These are phyloP conservation scores for Drosophila obscura DNA, from an alignment of 1,140 invertebrate genomes.

Conservation along the genomic window DNA sequence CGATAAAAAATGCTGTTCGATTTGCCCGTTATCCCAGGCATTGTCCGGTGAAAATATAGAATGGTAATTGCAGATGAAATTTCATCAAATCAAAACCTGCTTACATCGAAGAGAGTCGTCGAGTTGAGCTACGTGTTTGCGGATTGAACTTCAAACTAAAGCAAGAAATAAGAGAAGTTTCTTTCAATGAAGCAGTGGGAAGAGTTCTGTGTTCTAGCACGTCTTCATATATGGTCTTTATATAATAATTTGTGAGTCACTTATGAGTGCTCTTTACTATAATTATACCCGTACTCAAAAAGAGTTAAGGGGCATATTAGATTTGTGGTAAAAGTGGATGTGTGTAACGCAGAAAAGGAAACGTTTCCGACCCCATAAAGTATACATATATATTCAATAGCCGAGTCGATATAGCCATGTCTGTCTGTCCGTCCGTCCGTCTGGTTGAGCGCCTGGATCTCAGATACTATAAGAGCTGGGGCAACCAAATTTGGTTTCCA, in stretches of 20 bases:
- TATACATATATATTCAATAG: too few relatives aligned
- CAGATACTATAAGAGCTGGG: too few relatives aligned
- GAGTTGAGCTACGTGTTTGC: constrained; percentile 9
- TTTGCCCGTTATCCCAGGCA: constrained; percentile 16
- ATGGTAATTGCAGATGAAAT: constrained; percentile 38
- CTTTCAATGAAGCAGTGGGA: not conserved
- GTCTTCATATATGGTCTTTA: too few relatives aligned
- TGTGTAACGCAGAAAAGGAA: too few relatives aligned
- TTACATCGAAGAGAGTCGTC: constrained; percentile 7
- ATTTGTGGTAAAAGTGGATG: too few relatives aligned
- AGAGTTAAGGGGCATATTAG: too few relatives aligned
- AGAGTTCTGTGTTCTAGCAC: not conserved
- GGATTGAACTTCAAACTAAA: not conserved
- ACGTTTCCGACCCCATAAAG: too few relatives aligned
- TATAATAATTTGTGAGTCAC: not conserved
- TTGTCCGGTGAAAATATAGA: constrained; percentile 27
- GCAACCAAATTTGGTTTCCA: too few relatives aligned
- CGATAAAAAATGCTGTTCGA: constrained; percentile 26
- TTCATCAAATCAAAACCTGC: constrained; percentile 35
- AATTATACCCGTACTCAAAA: too few relatives aligned
- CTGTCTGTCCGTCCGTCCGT: too few relatives aligned
- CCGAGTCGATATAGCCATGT: too few relatives aligned
- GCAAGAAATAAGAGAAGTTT: constrained; percentile 10
- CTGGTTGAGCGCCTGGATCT: too few relatives aligned
- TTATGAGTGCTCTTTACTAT: not conserved